Evolutionary conservation across 1,140 invertebrate genomes (phyloP), one percentile per base, ranked within the genome.

Genomic region (Rhizoglyphus robini): DNA sequence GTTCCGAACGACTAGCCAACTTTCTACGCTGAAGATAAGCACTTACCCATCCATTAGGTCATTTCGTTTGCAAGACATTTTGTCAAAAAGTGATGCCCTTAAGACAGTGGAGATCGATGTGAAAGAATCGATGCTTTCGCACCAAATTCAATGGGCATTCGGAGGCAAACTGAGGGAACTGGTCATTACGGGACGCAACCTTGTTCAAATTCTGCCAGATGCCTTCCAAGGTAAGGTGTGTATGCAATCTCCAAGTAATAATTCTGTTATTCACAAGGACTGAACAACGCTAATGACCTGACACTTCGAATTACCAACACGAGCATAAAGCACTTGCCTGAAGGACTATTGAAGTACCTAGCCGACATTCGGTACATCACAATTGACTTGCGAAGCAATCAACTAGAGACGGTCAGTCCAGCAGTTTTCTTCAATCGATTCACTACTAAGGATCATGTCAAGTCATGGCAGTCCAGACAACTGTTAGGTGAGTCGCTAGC

Each of bases 81-180:
- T 71, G n/a, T 25, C 67, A 13, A 69, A 68, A 29, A 58, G 8
- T 47, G 36, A 47, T 46, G 47, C 60, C 8, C 51, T 71, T 2
- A 46, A 61, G 59, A 65, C 63, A 18, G 67, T 68, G 8, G 18
- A 62, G 2, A 65, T 71, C 3, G 67, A 71, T 61, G 70, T 71
- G 2, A 63, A 69, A 34, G 71, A 71, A 38, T 38, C 68, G 3
- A 68, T 29, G 1, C 48, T 71, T 13, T 69, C 67, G 5, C 69
- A 71, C 48, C 71, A 71, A 48, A 66, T 71, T 15, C 71, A 71
- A 65, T 71, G 67, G 65, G 66, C 71, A 3, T 71, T 71, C 20
- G 69, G 70, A 11, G 27, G 65, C 11, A 70, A 71, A 34, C 46
- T 71, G 2, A 48, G 66, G 13, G 70, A 71, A 34, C 31, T 71